phyloP scores from a whole-genome alignment of 2,888 invertebrate species.

The Notodonta ziczac region DNA sequence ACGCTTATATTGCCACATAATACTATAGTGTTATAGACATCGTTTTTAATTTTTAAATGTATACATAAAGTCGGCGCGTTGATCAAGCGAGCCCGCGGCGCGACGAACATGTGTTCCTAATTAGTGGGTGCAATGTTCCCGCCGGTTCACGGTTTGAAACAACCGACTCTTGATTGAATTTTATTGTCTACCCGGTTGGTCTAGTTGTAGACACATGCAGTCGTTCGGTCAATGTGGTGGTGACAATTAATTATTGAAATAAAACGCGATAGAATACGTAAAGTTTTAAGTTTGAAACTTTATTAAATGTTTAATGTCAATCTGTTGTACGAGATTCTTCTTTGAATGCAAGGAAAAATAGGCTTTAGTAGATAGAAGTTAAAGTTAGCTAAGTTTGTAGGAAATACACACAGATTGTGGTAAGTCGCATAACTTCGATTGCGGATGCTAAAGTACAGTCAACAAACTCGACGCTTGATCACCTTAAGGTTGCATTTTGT shows the following conservation, averaged over 20 bases:
- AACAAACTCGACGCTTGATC: too few species aligned
- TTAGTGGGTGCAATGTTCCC: slow-evolving; percentile 67
- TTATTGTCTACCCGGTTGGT: slow-evolving; percentile 76
- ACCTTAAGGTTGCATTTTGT: too few species aligned
- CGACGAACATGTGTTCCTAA: slow-evolving; percentile 67
- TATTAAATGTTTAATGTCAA: too few species aligned
- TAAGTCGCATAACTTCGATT: too few species aligned
- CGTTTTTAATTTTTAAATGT: neutral
- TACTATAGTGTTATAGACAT: neutral
- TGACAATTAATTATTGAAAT: neutral
- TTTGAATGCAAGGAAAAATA: too few species aligned
- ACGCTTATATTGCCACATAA: too few species aligned
- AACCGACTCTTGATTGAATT: slow-evolving; percentile 71
- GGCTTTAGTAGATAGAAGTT: too few species aligned
- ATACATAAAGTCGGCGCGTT: slow-evolving; percentile 12
- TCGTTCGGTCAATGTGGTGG: neutral
- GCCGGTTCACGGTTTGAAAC: slow-evolving; percentile 55
- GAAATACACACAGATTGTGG: too few species aligned
- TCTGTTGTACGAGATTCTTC: too few species aligned
- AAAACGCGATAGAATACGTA: neutral
- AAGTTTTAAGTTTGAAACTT: too few species aligned
- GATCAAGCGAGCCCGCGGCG: slow-evolving; percentile 13
- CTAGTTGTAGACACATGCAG: slow-evolving; percentile 46
- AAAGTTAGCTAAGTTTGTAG: too few species aligned
- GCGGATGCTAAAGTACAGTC: too few species aligned